phyloP scores from a whole-genome alignment of 2,888 invertebrate genomes.

The Gnatocerus cornutus region DNA sequence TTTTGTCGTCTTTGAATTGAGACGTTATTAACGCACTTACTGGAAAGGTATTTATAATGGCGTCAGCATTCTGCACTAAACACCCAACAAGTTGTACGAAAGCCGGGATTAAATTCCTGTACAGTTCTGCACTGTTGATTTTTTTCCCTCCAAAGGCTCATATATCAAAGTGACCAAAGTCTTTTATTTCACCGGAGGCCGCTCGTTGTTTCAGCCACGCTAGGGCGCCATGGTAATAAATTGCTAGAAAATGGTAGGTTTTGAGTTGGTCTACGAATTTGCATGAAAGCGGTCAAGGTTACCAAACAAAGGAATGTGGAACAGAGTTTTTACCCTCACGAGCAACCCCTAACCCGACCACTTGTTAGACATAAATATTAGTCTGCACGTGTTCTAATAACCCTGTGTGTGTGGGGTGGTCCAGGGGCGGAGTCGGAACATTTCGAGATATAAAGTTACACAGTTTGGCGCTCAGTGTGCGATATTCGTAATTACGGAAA shows the following conservation, averaged over 20 bases:
- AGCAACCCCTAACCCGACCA: slow-evolving; percentile 53
- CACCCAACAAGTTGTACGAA: slow-evolving; percentile 3
- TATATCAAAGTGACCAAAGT: slow-evolving; percentile 21
- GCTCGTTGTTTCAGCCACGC: slow-evolving; percentile 4
- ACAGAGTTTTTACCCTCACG: slow-evolving; percentile 13
- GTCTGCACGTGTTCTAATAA: slow-evolving; percentile 61
- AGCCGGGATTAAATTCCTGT: slow-evolving; percentile 17
- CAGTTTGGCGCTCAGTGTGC: not conserved
- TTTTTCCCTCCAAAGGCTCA: slow-evolving; percentile 18
- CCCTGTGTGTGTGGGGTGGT: slow-evolving; percentile 52
- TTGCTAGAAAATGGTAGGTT: slow-evolving; percentile 14
- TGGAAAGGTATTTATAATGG: slow-evolving; percentile 35
- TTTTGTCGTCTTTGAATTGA: slow-evolving; percentile 27
- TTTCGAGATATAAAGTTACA: not conserved
- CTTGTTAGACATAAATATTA: slow-evolving; percentile 55
- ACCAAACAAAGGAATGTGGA: slow-evolving; percentile 37
- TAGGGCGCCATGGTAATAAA: slow-evolving; percentile 11
- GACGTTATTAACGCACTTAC: slow-evolving; percentile 36
- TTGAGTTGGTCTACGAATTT: slow-evolving; percentile 12
- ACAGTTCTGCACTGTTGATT: slow-evolving; percentile 29
- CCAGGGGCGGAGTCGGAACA: not conserved
- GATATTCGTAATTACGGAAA: slow-evolving; percentile 17
- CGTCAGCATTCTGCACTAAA: slow-evolving; percentile 28
- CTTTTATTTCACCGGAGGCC: slow-evolving; percentile 27
- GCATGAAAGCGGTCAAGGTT: slow-evolving; percentile 37